These are phyloP conservation scores for Halictus rubicundus DNA, from an alignment of 1,140 invertebrate genomes.

Conservation along the genomic window DNA sequence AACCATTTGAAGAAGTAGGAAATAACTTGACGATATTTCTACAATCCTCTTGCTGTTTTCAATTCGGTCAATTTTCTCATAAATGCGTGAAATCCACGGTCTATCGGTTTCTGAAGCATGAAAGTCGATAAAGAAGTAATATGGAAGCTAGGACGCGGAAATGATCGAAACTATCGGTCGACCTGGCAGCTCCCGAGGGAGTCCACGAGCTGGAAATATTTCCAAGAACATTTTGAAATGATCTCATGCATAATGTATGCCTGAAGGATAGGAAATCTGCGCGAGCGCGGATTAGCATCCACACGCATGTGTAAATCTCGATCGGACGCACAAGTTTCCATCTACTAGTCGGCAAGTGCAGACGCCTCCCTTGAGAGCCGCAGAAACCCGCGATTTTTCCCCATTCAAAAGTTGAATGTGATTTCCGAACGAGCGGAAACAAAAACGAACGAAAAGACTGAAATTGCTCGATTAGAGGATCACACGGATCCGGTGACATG, in stretches of 20 bases:
- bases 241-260: too few relatives aligned
- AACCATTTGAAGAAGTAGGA: too few relatives aligned
- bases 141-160: too few relatives aligned
- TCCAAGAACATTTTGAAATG: not conserved
- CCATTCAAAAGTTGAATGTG: slow-evolving; percentile 3
- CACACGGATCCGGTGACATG: slow-evolving; percentile 51
- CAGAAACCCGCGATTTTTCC: not conserved
- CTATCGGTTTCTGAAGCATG: too few relatives aligned
- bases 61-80: too few relatives aligned
- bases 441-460: not conserved
- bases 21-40: too few relatives aligned
- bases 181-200: not conserved
- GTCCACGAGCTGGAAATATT: not conserved
- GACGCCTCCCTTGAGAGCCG: slow-evolving; percentile 1
- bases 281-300: not conserved
- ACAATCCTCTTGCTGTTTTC: too few relatives aligned
- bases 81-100: too few relatives aligned
- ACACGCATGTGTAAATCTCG: slow-evolving; percentile 43
- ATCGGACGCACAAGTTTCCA: slow-evolving; percentile 8
- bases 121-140: too few relatives aligned
- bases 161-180: too few relatives aligned
- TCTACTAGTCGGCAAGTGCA: slow-evolving; percentile 3
- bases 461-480: not conserved
- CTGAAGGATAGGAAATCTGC: slow-evolving; percentile 35
- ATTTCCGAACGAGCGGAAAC: not conserved